Conservation (phyloP, 1,140 invertebrate species). For the Conopomorpha cramerella region DNA sequence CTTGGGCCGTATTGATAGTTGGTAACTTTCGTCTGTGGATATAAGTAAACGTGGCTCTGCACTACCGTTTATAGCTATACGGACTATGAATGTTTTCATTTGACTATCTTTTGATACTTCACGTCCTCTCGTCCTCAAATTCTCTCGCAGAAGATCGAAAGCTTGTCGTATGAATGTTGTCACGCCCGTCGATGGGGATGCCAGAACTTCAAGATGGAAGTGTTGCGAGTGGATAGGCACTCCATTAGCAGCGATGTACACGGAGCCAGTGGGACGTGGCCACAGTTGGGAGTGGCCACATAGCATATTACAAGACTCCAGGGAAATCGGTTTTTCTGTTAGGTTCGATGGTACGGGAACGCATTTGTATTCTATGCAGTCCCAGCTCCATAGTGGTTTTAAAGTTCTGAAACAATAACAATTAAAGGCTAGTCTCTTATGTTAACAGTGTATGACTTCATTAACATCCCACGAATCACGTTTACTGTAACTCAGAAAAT, state of each 20-base stretch:
- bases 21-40: conserved; percentile 74
- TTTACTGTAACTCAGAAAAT: too few relatives aligned
- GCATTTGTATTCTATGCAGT: conserved; percentile 34
- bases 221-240: conserved; percentile 36
- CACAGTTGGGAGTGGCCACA: conserved; percentile 58
- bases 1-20: conserved; percentile 61
- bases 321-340: conserved; percentile 27
- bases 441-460: too few relatives aligned
- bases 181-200: conserved; percentile 13
- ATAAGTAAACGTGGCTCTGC: conserved; percentile 60
- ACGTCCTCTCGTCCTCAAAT: conserved; percentile 14
- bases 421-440: too few relatives aligned
- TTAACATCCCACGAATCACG: too few relatives aligned
- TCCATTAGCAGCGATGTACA: conserved; percentile 45
- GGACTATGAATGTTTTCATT: conserved; percentile 35
- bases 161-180: conserved; percentile 15
- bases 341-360: conserved; percentile 18
- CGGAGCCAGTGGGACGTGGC: conserved; percentile 59
- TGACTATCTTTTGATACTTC: conserved; percentile 11
- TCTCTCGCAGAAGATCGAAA: conserved; percentile 18
- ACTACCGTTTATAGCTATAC: conserved; percentile 49
- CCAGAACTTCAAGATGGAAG: conserved; percentile 16
- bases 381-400: conserved; percentile 46
- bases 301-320: conserved; percentile 61
- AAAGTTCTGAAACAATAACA: too few relatives aligned